These are phyloP conservation scores for Philopotamus ludificatus DNA, from an alignment of 1,140 invertebrate genomes.

Conservation along the genomic window DNA sequence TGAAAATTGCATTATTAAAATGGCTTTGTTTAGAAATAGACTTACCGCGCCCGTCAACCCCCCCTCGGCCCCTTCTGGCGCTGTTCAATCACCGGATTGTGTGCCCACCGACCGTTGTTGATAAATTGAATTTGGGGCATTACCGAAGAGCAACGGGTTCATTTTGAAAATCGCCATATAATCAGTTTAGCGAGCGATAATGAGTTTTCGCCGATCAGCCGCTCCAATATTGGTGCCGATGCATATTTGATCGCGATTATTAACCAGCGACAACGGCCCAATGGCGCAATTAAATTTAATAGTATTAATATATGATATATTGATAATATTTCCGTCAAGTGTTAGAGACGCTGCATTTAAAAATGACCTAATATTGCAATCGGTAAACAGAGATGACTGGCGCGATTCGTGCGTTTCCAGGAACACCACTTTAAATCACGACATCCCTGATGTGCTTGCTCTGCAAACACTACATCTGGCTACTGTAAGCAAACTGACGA, in stretches of 20 bases:
- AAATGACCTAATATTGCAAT: conserved; percentile 20
- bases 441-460: conserved; percentile 32
- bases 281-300: background rate
- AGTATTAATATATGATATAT: background rate
- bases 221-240: no score
- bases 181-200: no score
- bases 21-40: conserved; percentile 55
- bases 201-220: no score
- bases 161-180: no score
- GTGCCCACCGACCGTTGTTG: conserved; percentile 3
- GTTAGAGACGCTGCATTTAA: background rate
- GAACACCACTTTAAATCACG: conserved; percentile 1
- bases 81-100: conserved; percentile 1
- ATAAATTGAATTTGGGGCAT: conserved; percentile 25
- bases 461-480: conserved; percentile 25
- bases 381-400: conserved; percentile 18
- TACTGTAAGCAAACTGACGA: conserved; percentile 15
- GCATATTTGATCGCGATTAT: no score
- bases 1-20: conserved; percentile 59
- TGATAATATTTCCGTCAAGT: background rate
- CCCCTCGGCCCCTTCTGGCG: background rate
- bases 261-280: background rate
- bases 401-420: background rate
- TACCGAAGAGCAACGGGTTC: no score
- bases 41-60: conserved; percentile 42